Base-by-base conservation (phyloP, 2,113 vertebrate genomes). In the Anolis carolinensis region DNA sequence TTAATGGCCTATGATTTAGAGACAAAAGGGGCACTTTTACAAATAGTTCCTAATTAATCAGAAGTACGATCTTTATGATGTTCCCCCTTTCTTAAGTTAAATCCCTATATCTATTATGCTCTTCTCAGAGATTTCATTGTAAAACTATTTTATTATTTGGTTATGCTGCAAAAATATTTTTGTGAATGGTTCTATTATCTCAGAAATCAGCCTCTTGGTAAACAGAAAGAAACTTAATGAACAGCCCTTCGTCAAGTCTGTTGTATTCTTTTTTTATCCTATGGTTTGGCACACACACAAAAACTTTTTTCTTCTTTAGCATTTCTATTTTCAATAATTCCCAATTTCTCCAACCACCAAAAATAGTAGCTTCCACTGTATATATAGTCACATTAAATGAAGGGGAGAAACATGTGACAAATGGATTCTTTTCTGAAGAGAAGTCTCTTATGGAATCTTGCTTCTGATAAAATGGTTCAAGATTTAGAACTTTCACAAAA, bases 161-260 rank as follows among this genome's bases (percentile, higher is more conserved):
- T 89, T 70, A 82, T 75, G 82, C 63, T 91, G 89, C 14, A 52
- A 93, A 94, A 95, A 87, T 90, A 91, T 91, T 93, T 94, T 93
- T 94, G 89, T 95, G 92, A 95, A 95, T 94, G 82, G 92, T 83
- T 94, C 88, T 91, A 94, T 95, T 95, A 94, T 95, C 90, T 91
- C 76, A 0, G 86, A 85, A 93, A 90, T 94, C 88, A 77, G 90
- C 84, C 89, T 94, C 93, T 91, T 95, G 91, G 84, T 90, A 87
- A 91, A 92, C 90, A 91, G 92, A 94, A 95, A 94, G 86, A 93
- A 94, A 93, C 85, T 87, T 86, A 92, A 86, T 90, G 89, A 95
- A 93, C 92, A 94, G 91, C 86, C 92, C 77, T 82, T 92, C 89
- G 94, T 93, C 91, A 90, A 93, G 90, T 92, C 89, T 89, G 89